Percentiles rank a stretch among this genome's conserved stretches.
Evolutionary conservation across 2,888 invertebrate genomes (phyloP).

Genomic region (Rutpela maculata): DNA sequence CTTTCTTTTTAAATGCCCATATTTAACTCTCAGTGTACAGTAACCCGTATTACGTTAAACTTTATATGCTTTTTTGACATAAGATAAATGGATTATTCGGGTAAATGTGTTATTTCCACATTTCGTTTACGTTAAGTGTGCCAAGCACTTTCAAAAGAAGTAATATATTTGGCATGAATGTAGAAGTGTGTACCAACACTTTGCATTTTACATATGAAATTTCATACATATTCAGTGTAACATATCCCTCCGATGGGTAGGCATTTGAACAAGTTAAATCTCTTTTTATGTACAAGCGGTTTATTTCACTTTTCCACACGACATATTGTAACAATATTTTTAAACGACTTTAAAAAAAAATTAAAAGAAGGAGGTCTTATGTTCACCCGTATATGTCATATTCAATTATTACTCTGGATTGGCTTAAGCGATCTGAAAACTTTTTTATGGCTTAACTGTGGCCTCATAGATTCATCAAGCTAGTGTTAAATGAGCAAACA

Average conservation of each 20-base stretch:
- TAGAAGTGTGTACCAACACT: not conserved
- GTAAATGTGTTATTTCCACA: constrained; percentile 13
- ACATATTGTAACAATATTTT: too few species aligned
- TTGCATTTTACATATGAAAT: not conserved
- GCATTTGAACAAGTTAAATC: too few species aligned
- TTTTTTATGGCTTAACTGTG: too few species aligned
- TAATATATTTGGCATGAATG: not conserved
- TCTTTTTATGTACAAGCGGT: too few species aligned
- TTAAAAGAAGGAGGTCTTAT: too few species aligned
- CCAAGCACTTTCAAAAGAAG: constrained; percentile 1
- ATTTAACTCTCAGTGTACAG: constrained; percentile 11
- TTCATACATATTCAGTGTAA: constrained; percentile 20
- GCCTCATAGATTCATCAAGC: too few species aligned
- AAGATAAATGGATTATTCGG: not conserved
- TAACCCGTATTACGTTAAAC: not conserved
- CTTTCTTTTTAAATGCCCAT: not conserved
- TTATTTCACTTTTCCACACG: too few species aligned
- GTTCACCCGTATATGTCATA: too few species aligned
- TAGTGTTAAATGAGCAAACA: too few species aligned
- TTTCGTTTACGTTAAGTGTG: not conserved
- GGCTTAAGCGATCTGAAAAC: too few species aligned
- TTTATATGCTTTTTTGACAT: constrained; percentile 5
- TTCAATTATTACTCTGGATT: too few species aligned
- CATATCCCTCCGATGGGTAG: not conserved
- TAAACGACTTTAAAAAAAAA: too few species aligned